Conservation (phyloP, 23 tunicate species). For the Ascidia mentula region DNA sequence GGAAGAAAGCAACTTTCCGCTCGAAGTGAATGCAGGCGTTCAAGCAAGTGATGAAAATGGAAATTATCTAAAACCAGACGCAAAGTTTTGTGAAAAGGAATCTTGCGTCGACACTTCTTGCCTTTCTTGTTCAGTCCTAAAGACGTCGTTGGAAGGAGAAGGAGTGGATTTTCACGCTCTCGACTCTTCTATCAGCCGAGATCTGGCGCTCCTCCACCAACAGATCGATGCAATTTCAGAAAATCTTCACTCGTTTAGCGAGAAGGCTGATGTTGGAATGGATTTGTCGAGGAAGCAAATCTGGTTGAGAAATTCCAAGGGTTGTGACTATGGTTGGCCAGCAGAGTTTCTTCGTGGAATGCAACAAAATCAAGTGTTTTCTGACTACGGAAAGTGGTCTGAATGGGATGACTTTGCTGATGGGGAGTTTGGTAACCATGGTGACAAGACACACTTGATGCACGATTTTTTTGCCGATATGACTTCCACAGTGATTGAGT, state of each 20-base stretch:
- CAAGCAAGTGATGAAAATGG: neutral
- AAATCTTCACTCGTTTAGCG: neutral
- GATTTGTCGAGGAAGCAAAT: constrained; percentile 17
- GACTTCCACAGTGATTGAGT: constrained; percentile 3
- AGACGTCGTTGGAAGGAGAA: neutral
- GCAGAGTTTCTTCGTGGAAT: neutral
- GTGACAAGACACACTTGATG: neutral
- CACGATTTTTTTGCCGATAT: neutral
- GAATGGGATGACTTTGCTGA: neutral
- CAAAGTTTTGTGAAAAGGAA: neutral
- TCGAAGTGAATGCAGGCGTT: neutral
- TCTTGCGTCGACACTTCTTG: neutral
- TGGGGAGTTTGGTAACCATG: neutral
- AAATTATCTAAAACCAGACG: neutral
- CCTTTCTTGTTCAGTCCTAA: neutral
- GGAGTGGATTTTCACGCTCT: neutral
- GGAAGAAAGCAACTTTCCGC: constrained; percentile 4
- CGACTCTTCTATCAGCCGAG: neutral
- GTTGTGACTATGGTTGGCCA: neutral
- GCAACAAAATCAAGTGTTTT: neutral
- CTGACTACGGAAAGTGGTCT: neutral
- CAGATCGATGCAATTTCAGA: neutral
- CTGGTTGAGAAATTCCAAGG: constrained; percentile 29
- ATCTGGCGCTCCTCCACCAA: neutral
- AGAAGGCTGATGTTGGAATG: neutral